Conservation (phyloP, 2,113 vertebrate species). For the Leuciscus idus region DNA sequence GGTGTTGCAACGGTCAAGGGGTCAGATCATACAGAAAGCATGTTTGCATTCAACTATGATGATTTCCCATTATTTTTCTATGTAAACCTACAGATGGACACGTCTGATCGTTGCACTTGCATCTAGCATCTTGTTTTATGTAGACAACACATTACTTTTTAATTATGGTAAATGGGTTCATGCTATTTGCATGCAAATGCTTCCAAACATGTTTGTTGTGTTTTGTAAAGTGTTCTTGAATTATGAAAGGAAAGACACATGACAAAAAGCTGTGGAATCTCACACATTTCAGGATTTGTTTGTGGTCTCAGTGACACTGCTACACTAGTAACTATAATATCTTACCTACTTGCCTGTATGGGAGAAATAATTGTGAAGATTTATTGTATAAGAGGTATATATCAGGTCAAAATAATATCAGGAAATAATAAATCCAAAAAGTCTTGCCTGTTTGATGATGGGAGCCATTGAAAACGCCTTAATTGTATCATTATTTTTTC, state of each 20-base stretch:
- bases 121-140: not conserved
- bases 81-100: not conserved
- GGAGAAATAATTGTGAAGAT: not conserved
- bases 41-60: not conserved
- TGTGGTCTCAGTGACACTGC: not conserved
- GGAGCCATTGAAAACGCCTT: not conserved
- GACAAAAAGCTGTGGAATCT: constrained; percentile 14
- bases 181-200: constrained; percentile 53
- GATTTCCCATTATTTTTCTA: too few species aligned
- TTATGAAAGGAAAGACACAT: constrained; percentile 31
- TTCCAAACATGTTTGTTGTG: constrained; percentile 42
- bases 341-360: not conserved
- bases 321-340: not conserved
- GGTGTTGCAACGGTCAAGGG: not conserved
- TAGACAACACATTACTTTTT: not conserved
- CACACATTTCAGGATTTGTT: constrained; percentile 33
- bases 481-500: not conserved
- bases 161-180: constrained; percentile 48
- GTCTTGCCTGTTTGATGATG: not conserved
- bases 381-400: not conserved
- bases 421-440: constrained; percentile 23
- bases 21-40: not conserved
- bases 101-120: not conserved
- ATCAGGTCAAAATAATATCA: not conserved
- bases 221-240: constrained; percentile 27